Conservation (phyloP, 2,888 invertebrate species). For the Lymantria dispar region DNA sequence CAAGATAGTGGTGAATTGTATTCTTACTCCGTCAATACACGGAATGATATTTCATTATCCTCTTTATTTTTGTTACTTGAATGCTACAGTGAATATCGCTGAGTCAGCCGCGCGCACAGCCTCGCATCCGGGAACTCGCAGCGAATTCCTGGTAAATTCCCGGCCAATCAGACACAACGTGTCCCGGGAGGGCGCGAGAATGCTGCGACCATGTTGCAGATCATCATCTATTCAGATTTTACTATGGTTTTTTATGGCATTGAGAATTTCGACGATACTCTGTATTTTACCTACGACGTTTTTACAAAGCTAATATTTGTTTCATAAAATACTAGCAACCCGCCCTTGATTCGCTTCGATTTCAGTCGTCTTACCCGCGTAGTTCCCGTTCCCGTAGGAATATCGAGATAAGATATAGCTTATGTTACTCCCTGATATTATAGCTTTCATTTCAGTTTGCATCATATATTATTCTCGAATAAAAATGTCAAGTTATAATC, state of each 20-base stretch:
- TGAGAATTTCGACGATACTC: neutral
- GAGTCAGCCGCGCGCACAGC: conserved; percentile 36
- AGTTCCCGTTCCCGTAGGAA: no score
- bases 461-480: no score
- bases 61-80: conserved; percentile 2
- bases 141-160: conserved; percentile 43
- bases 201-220: conserved; percentile 31
- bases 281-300: neutral
- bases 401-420: no score
- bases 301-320: neutral
- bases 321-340: neutral
- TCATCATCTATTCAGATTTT: conserved; percentile 3
- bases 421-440: no score
- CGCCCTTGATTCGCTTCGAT: neutral
- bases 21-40: no score
- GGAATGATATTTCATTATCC: neutral
- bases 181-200: conserved; percentile 28
- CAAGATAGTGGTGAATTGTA: no score
- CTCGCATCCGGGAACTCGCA: conserved; percentile 41
- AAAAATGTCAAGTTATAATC: no score
- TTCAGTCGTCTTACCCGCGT: no score
- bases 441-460: neutral
- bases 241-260: neutral
- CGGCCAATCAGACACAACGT: conserved; percentile 51
- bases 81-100: conserved; percentile 25